Evolutionary conservation across 2,888 invertebrate species (phyloP).

Genomic region (Lasioglossum calceatum): DNA sequence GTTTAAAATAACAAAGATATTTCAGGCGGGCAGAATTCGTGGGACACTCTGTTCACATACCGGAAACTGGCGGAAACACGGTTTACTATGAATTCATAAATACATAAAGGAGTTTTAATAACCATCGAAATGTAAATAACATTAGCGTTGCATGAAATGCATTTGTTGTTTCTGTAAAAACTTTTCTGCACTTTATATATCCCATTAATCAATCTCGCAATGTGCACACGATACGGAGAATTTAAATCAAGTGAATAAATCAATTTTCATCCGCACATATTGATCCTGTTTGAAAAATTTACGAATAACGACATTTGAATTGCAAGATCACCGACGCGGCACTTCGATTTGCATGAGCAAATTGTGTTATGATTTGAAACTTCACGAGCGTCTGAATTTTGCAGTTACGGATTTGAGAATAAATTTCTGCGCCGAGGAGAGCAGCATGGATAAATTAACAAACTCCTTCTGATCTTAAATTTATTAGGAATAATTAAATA

Average conservation of each 20-base stretch:
- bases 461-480: not conserved
- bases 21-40: not conserved
- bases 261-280: not conserved
- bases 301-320: not conserved
- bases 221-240: not conserved
- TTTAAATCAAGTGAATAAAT: conserved; percentile 9
- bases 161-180: not conserved
- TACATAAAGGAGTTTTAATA: not conserved
- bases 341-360: conserved; percentile 25
- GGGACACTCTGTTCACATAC: not conserved
- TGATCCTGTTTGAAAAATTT: conserved; percentile 12
- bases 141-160: not conserved
- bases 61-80: not conserved
- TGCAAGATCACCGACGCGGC: not conserved
- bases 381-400: conserved; percentile 13
- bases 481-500: no score
- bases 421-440: conserved; percentile 20
- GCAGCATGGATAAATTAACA: conserved; percentile 30
- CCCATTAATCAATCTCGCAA: not conserved
- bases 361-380: conserved; percentile 33
- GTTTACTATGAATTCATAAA: not conserved
- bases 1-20: conserved; percentile 2
- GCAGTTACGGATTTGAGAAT: not conserved
- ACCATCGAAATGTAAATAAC: not conserved
- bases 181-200: not conserved